Evolutionary conservation across 2,113 vertebrate species (phyloP).

Genomic region (Hippocampus abdominalis): DNA sequence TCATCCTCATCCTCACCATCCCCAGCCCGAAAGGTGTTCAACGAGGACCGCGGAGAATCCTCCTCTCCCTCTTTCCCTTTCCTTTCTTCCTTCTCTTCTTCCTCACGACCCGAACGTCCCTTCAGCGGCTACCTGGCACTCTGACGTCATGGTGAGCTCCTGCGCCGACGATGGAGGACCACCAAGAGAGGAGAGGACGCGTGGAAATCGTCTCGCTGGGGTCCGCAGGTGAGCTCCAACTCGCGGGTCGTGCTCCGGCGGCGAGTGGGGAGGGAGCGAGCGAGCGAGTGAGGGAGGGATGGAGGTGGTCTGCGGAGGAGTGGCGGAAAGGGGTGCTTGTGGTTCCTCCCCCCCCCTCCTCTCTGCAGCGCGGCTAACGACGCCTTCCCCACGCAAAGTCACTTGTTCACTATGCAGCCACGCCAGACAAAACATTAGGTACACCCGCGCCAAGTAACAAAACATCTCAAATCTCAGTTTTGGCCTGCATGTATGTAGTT

Average conservation of each 20-base stretch:
- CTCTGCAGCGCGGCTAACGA: slow-evolving; percentile 25
- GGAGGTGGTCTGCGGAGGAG: slow-evolving; percentile 9
- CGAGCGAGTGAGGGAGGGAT: neutral
- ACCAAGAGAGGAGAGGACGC: neutral
- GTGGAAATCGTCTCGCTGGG: neutral
- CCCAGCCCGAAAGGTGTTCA: slow-evolving; percentile 57
- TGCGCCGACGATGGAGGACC: neutral
- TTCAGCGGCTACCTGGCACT: slow-evolving; percentile 57
- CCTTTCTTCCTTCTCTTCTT: slow-evolving; percentile 19
- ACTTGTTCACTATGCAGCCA: slow-evolving; percentile 19
- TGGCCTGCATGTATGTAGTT: too few relatives aligned
- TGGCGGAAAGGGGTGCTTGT: slow-evolving; percentile 18
- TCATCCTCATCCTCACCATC: slow-evolving; percentile 47
- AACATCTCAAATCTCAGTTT: neutral
- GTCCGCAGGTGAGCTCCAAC: slow-evolving; percentile 26
- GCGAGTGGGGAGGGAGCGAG: slow-evolving; percentile 28
- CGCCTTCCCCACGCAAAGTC: slow-evolving; percentile 36
- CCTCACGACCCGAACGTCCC: slow-evolving; percentile 35
- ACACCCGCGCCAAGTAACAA: neutral
- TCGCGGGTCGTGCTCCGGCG: slow-evolving; percentile 53
- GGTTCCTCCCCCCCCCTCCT: slow-evolving; percentile 23
- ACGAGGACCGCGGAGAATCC: slow-evolving; percentile 41
- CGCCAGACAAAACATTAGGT: neutral
- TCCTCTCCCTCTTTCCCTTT: slow-evolving; percentile 15
- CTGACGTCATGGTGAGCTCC: slow-evolving; percentile 37